phyloP scores from a whole-genome alignment of 2,113 vertebrate species.

The Cyanoliseus patagonus region DNA sequence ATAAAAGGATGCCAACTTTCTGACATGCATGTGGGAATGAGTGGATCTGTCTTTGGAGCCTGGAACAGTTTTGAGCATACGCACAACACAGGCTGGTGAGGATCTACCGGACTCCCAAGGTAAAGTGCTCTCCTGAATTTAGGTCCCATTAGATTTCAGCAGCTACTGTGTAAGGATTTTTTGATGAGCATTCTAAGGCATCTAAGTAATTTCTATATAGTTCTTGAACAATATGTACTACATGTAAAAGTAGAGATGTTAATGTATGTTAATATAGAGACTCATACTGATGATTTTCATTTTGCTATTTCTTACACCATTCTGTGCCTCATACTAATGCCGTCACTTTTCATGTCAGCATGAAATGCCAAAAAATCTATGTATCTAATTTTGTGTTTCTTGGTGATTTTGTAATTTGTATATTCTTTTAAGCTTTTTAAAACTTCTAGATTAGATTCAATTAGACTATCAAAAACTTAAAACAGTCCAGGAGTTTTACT shows the following conservation, averaged over 20 bases:
- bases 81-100: neutral
- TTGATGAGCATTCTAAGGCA: neutral
- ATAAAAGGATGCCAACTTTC: neutral
- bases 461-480: neutral
- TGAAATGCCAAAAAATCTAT: neutral
- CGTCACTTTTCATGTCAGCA: neutral
- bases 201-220: neutral
- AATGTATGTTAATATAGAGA: neutral
- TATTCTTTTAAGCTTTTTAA: neutral
- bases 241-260: neutral
- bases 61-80: neutral
- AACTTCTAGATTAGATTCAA: neutral
- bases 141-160: neutral
- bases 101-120: neutral
- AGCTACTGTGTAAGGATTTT: neutral
- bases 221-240: neutral
- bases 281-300: constrained; percentile 1
- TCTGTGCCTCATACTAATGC: neutral
- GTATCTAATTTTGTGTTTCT: neutral
- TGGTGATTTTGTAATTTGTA: neutral
- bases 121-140: neutral
- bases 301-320: neutral
- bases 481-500: neutral
- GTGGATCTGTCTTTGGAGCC: neutral
- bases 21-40: neutral